phyloP scores from a whole-genome alignment of 1,140 invertebrate genomes.

The Pseudobourletiella spinata region DNA sequence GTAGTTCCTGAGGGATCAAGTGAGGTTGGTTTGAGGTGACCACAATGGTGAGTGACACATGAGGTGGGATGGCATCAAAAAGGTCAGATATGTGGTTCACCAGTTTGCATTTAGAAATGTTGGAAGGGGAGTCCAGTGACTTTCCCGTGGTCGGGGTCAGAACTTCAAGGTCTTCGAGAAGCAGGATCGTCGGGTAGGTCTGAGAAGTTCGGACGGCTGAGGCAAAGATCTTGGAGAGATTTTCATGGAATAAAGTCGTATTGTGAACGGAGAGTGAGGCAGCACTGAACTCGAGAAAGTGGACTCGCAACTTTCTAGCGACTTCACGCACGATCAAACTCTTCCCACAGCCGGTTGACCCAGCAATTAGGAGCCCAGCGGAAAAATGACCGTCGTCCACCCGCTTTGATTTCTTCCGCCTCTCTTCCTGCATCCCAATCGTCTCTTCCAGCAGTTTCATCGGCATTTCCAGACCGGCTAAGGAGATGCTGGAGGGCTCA shows the following conservation, averaged over 20 bases:
- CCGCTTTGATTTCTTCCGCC: not conserved
- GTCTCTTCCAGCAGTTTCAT: not conserved
- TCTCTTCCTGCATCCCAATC: not conserved
- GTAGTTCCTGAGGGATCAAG: slow-evolving; percentile 5
- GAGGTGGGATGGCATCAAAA: slow-evolving; percentile 1
- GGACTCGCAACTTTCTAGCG: slow-evolving; percentile 2
- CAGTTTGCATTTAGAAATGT: not conserved
- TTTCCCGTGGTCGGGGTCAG: not conserved
- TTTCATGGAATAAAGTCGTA: not conserved
- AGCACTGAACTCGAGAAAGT: slow-evolving; percentile 1
- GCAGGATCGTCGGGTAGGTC: slow-evolving; percentile 9
- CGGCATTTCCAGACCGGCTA: not conserved
- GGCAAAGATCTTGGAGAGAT: not conserved
- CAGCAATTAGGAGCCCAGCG: slow-evolving; percentile 10
- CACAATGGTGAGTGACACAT: not conserved
- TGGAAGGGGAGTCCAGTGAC: not conserved
- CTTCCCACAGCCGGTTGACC: slow-evolving; percentile 12
- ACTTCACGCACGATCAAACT: slow-evolving; percentile 9
- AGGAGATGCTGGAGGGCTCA: not conserved
- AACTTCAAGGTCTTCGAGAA: slow-evolving; percentile 1
- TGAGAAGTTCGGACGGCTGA: not conserved
- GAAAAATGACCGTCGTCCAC: slow-evolving; percentile 2
- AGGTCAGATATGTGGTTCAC: slow-evolving; percentile 12
- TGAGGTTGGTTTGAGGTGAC: slow-evolving; percentile 7
- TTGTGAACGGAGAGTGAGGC: not conserved